Percentiles rank a stretch among this genome's conserved stretches.
Conservation (phyloP, 2,888 invertebrate genomes). For the Andrena bicolor region DNA sequence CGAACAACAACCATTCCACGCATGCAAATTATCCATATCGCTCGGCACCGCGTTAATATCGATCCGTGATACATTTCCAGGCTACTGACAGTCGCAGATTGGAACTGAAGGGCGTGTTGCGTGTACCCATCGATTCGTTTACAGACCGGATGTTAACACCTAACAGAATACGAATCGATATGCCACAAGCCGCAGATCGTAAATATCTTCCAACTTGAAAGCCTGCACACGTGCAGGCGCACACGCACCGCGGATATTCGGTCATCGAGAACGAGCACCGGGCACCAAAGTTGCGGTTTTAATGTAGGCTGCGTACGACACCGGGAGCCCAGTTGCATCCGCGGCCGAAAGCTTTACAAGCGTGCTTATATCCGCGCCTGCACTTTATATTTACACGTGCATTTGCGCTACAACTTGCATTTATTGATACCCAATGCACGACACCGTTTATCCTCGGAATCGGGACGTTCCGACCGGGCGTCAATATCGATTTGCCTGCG, state of each 20-base stretch:
- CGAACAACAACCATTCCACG: neutral
- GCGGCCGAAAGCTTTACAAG: conserved; percentile 13
- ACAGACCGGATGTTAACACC: conserved; percentile 54
- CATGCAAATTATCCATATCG: conserved; percentile 12
- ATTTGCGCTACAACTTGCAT: conserved; percentile 1
- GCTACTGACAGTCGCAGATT: conserved; percentile 40
- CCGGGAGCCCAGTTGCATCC: conserved; percentile 4
- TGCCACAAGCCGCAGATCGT: conserved; percentile 67
- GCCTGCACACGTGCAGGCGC: conserved; percentile 5
- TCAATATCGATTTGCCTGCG: neutral
- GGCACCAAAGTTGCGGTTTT: conserved; percentile 61
- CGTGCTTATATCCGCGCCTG: conserved; percentile 3
- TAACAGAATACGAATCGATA: conserved; percentile 63
- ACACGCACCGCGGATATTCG: conserved; percentile 37
- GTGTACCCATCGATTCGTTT: conserved; percentile 56
- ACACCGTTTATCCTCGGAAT: neutral
- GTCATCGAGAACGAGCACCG: conserved; percentile 53
- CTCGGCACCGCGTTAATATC: conserved; percentile 8
- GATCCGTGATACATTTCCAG: conserved; percentile 29
- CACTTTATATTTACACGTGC: conserved; percentile 38
- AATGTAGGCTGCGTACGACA: conserved; percentile 28
- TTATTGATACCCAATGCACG: neutral
- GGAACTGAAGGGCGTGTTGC: conserved; percentile 36
- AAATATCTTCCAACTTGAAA: conserved; percentile 59
- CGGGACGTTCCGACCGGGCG: neutral